Evolutionary conservation across 2,888 invertebrate genomes (phyloP), one percentile per base, ranked within the genome.

Genomic region (Gymnosoma rotundatum): DNA sequence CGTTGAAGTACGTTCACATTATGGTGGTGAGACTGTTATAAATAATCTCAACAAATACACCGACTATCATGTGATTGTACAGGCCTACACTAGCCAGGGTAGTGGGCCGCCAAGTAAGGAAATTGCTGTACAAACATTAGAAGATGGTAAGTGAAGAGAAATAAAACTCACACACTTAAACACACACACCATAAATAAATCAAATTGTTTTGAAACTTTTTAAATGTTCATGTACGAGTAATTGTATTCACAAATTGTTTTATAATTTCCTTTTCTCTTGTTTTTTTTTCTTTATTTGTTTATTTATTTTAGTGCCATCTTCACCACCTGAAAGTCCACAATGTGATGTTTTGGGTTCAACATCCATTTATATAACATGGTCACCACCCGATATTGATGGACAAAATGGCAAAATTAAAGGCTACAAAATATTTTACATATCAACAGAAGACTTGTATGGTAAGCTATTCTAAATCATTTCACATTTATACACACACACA

Each of bases 31-130:
- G 83, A 94, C 95, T 2, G 93, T 94, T 10, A 92, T 96, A 38
- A 94, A 94, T 69, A 96, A 95, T 48, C 93, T 97, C 48, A 94
- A 95, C 89, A 96, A 96, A 91, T 97, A 95, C 91, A 95, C 96
- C 1, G 94, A 95, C 8, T 97, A 97, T 89, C 95, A 95, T 87
- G 95, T 97, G 38, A 95, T 97, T 60, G 96, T 97, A 2, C 97
- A 97, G 92, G 97, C 97, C 32, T 97, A 97, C 90, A 97, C 97
- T 87, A 96, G 96, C 89, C 94, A 96, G 88, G 97, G 97, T 32
- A 96, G 96, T 61, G 97, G 97, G 0, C 97, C 97, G 1, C 95
- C 96, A 14, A 97, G 96, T 54, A 95, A 96, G 79, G 96, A 96
- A 50, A 95, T 96, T 63, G 95, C 95, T 66, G 95, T 96, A 7